Evolutionary conservation across 2,113 vertebrate species (phyloP).

Genomic region (Nanorana parkeri): DNA sequence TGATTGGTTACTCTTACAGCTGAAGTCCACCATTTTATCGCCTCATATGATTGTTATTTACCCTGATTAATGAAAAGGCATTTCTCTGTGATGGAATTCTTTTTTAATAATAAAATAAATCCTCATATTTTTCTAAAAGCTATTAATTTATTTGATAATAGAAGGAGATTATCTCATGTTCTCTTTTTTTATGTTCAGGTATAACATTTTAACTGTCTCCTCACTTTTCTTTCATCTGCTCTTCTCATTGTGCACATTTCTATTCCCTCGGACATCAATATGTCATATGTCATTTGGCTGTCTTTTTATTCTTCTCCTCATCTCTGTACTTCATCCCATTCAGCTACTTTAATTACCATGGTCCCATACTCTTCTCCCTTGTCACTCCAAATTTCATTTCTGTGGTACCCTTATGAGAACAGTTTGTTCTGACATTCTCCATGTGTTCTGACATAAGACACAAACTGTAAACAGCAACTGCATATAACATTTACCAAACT

Average conservation of each 20-base stretch:
- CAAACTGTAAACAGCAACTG: not conserved
- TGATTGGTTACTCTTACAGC: slow-evolving; percentile 10
- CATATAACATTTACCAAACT: not conserved
- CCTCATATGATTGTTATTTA: slow-evolving; percentile 3
- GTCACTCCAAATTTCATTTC: slow-evolving; percentile 3
- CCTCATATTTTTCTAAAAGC: not conserved
- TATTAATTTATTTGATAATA: not conserved
- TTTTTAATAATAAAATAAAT: not conserved
- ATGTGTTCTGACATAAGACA: not conserved
- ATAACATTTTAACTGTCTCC: not conserved
- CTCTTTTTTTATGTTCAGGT: not conserved
- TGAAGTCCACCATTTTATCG: slow-evolving; percentile 23
- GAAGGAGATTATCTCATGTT: not conserved
- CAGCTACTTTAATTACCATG: slow-evolving; percentile 1
- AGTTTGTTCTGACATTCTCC: not conserved
- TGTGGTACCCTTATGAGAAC: not conserved
- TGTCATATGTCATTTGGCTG: not conserved
- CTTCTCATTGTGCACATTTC: too few relatives aligned
- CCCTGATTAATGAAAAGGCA: not conserved
- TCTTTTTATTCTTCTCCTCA: not conserved
- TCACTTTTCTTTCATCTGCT: not conserved
- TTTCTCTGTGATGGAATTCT: not conserved
- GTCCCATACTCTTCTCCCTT: not conserved
- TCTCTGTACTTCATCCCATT: not conserved
- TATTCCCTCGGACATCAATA: not conserved